Evolutionary conservation across 2,113 vertebrate species (phyloP).

Genomic region (Raja brachyura): DNA sequence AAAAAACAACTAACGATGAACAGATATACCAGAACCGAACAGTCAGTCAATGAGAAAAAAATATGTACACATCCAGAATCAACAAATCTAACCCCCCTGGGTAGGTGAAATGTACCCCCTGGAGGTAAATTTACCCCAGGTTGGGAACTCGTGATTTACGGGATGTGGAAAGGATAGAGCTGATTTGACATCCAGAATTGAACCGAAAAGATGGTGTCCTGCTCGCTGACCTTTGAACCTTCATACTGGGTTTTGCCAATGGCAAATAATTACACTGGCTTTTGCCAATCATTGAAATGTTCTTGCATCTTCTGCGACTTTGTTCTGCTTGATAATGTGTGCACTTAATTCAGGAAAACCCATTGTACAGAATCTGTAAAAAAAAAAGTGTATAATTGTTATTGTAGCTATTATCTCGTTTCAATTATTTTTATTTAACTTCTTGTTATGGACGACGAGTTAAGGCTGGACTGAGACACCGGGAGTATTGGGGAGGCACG

Average conservation of each 20-base stretch:
- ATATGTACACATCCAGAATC: no score
- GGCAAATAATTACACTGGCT: not conserved
- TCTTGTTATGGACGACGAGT: not conserved
- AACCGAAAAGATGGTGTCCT: not conserved
- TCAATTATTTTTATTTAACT: slow-evolving; percentile 9
- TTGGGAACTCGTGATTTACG: no score
- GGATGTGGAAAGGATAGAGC: no score
- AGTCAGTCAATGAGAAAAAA: no score
- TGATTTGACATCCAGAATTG: no score
- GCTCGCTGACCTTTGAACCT: not conserved
- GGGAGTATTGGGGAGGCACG: not conserved
- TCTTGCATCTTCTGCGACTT: no score
- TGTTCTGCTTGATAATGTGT: not conserved
- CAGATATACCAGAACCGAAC: no score
- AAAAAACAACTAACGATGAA: no score
- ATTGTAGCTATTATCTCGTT: not conserved
- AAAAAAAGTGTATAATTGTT: slow-evolving; percentile 11
- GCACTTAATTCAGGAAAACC: not conserved
- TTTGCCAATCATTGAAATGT: not conserved
- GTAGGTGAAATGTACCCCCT: no score
- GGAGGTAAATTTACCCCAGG: no score
- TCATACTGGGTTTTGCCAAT: not conserved
- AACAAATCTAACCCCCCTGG: no score
- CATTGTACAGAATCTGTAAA: slow-evolving; percentile 23
- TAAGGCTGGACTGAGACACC: not conserved